Base-by-base conservation (phyloP, 2,888 invertebrate species). In the Macrosoma leucophasiata region DNA sequence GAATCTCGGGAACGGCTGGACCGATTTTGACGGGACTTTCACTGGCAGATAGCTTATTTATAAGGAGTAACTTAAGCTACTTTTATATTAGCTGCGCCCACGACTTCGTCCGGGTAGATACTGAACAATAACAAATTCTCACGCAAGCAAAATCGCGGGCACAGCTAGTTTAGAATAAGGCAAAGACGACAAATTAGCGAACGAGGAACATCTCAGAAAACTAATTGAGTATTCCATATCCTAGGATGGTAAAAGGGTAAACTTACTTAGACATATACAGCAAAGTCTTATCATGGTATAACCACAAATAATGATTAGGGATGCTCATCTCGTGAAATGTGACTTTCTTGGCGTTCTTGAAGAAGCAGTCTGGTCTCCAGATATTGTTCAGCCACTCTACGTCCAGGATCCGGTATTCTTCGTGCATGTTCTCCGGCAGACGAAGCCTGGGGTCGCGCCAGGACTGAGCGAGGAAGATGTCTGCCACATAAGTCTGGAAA, bases 311-410 rank as follows among this genome's bases (percentile, higher is more conserved):
- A 71, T 96, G 95, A 64, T 96, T 96, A 0, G 96, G 95, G 67
- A 96, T 95, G 65, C 94, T 95, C 94, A 96, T 95, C 78, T 95
- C 95, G 55, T 96, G 96, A 61, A 96, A 95, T 9, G 95, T 95
- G n/a, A 88, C 95, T 62, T 94, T 94, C 76, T 96, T 96, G 10
- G 95, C 95, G 67, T 95, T 96, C 77, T 95, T 95, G 74, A 96
- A 95, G 79, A 96, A 96, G 68, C 95, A 94, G 75, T 96, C 96
- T 0, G 96, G 96, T 36, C 95, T 86, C 96, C 96, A 96, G 64
- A 96, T 95, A 67, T 90, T 82, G 76, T 94, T 93, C 55, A 95
- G 79, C 95, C 95, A 95, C 53, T 93, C 94, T 13, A 95, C 94
- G 60, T 95, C 95, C 31, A 95, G 84, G 59, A 95, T 95, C 46